These are phyloP conservation scores for Palythoa caribaeorum DNA, from an alignment of 92 coral and sea anemone genomes.

Conservation along the genomic window DNA sequence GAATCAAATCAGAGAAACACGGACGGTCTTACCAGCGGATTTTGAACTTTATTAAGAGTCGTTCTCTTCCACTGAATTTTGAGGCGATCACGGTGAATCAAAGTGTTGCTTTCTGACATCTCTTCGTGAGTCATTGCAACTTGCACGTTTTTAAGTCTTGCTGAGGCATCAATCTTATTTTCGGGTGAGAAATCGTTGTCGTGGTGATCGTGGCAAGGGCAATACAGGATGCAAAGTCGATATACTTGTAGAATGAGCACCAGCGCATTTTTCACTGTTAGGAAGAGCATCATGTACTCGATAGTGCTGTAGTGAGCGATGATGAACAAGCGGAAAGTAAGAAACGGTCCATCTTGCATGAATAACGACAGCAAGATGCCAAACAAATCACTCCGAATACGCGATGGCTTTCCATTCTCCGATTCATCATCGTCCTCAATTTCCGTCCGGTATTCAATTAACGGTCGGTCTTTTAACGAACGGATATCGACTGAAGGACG, in stretches of 20 bases:
- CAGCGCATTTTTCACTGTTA: constrained; percentile 95
- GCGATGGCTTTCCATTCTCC: constrained; percentile 43
- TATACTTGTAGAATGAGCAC: constrained; percentile 88
- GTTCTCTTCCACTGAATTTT: constrained; percentile 66
- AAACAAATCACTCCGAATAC: constrained; percentile 86
- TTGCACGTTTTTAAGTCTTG: constrained; percentile 90
- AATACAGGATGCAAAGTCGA: constrained; percentile 88
- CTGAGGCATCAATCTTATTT: constrained; percentile 78
- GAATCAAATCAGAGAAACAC: background rate
- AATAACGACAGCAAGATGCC: constrained; percentile 83
- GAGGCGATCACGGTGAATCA: constrained; percentile 49
- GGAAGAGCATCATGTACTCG: constrained; percentile 94
- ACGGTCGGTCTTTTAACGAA: constrained; percentile 25
- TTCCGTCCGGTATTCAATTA: constrained; percentile 46
- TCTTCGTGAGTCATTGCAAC: constrained; percentile 85
- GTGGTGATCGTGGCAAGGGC: constrained; percentile 91
- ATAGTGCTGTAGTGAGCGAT: constrained; percentile 91
- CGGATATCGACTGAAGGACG: constrained; percentile 35
- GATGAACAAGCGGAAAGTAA: constrained; percentile 87
- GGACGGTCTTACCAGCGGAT: constrained; percentile 11
- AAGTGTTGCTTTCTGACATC: constrained; percentile 38
- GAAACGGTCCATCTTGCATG: constrained; percentile 95
- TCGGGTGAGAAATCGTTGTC: constrained; percentile 99
- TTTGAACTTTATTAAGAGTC: constrained; percentile 39
- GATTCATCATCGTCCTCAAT: constrained; percentile 32